Percentiles rank a stretch among this genome's conserved stretches.
phyloP scores from a whole-genome alignment of 2,797 vertebrate species.

The Miopithecus talapoin region DNA sequence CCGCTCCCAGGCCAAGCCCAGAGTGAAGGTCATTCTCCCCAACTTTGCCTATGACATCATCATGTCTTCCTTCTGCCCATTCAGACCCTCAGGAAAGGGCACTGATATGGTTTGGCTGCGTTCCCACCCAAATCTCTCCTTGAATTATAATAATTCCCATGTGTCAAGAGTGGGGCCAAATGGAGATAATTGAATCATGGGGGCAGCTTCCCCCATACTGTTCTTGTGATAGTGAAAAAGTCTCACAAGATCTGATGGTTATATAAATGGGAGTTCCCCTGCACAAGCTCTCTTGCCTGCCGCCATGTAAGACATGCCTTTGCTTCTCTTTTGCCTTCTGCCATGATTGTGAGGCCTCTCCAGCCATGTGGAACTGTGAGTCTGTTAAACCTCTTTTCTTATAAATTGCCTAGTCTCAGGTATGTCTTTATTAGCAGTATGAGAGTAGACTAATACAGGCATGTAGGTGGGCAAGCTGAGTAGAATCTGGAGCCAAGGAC shows the following conservation, averaged over 20 bases:
- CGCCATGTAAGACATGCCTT: not conserved
- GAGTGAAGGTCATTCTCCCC: not conserved
- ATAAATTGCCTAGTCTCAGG: not conserved
- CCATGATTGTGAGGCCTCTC: not conserved
- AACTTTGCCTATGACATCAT: fast-evolving
- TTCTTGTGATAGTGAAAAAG: not conserved
- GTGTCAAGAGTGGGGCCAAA: not conserved
- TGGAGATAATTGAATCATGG: not conserved
- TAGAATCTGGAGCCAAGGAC: not conserved
- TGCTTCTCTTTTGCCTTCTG: not conserved
- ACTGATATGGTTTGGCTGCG: not conserved
- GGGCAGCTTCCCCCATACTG: not conserved
- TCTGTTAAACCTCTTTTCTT: not conserved
- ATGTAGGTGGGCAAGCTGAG: not conserved
- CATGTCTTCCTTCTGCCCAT: not conserved
- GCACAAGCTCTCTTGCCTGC: not conserved
- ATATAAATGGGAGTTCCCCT: not conserved
- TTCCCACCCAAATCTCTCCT: not conserved
- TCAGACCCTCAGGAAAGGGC: not conserved
- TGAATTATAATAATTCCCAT: not conserved
- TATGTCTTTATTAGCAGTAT: not conserved
- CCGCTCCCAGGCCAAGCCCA: not conserved
- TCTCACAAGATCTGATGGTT: not conserved
- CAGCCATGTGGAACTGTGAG: not conserved
- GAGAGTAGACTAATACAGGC: not conserved